phyloP scores from a whole-genome alignment of 2,113 vertebrate genomes.

The Ramphastos sulfuratus region DNA sequence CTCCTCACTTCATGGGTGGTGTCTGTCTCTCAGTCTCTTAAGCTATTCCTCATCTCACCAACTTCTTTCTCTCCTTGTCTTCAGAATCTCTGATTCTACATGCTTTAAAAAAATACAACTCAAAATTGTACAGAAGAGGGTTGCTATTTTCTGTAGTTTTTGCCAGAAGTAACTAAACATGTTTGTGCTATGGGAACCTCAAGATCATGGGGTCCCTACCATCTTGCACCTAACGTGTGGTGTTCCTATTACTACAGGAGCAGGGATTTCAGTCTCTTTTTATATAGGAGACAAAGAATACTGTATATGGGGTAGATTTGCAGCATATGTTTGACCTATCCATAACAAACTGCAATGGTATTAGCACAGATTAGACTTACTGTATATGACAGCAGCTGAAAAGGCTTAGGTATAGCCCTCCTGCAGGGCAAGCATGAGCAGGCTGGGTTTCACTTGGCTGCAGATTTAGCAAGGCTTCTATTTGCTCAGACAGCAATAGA shows the following conservation, averaged over 20 bases:
- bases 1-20: not conserved
- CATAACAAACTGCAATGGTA: not conserved
- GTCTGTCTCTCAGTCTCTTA: not conserved
- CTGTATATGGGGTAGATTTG: fast-evolving
- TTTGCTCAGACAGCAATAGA: slow-evolving; percentile 36
- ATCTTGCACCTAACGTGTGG: fast-evolving
- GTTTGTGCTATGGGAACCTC: not conserved
- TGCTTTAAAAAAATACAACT: not conserved
- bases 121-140: not conserved
- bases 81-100: not conserved
- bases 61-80: not conserved
- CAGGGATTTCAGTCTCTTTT: not conserved
- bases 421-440: not conserved
- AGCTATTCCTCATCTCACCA: fast-evolving
- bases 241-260: not conserved
- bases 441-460: not conserved
- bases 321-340: not conserved
- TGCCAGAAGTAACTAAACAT: not conserved
- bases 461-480: not conserved
- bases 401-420: not conserved
- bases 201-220: fast-evolving
- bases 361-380: not conserved
- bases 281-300: not conserved
- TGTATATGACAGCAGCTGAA: not conserved
- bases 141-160: not conserved